Percentiles rank a stretch among this genome's conserved stretches.
Conservation (phyloP, 2,113 vertebrate species). For the Apteryx mantelli region DNA sequence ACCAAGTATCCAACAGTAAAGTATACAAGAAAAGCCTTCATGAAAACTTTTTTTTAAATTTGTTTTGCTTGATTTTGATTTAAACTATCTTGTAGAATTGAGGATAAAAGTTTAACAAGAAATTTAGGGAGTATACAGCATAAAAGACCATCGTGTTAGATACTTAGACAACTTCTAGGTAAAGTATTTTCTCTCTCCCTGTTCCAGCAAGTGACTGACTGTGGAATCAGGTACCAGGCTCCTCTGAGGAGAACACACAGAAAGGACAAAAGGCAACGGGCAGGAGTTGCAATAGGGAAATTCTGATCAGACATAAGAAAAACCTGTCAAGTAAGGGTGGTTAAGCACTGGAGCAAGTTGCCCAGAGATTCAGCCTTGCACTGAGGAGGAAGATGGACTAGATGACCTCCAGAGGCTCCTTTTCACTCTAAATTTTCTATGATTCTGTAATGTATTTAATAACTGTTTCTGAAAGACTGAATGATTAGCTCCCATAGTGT, state of each 20-base stretch:
- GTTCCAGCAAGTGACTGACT: neutral
- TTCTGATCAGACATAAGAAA: neutral
- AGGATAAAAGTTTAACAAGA: neutral
- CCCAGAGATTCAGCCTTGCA: neutral
- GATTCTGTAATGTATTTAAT: neutral
- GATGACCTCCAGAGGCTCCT: neutral
- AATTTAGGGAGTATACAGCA: neutral
- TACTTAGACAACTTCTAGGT: neutral
- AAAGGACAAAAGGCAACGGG: neutral
- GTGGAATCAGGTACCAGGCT: neutral
- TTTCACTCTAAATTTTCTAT: neutral
- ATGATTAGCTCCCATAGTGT: neutral
- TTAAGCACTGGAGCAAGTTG: neutral
- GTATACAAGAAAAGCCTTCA: neutral
- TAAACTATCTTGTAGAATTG: neutral
- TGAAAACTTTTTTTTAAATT: neutral
- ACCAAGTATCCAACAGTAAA: neutral
- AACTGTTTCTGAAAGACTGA: neutral
- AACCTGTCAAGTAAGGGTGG: neutral
- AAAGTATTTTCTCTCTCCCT: neutral
- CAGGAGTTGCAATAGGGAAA: neutral
- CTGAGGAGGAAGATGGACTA: accelerated
- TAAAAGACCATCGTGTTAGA: neutral
- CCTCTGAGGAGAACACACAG: accelerated
- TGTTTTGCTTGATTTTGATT: slow-evolving; percentile 1